A percentile compares a stretch with the other conserved stretches of the same genome.
phyloP scores from a whole-genome alignment of 2,797 vertebrate genomes.

The Tokudaia muenninki region DNA sequence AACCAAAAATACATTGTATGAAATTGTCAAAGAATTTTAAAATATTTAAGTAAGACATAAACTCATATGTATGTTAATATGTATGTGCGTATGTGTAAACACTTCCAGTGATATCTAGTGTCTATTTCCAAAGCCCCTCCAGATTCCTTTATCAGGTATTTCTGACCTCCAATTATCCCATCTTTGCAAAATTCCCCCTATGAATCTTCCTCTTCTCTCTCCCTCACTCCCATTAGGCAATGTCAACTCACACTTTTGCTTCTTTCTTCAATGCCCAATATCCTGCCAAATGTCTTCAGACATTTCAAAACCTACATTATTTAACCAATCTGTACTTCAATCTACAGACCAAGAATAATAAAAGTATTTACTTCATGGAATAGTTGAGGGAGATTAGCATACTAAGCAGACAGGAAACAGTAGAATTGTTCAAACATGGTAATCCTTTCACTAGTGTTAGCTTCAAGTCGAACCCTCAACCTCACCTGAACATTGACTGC shows the following conservation, averaged over 20 bases:
- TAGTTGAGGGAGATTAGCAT: neutral
- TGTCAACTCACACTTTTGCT: neutral
- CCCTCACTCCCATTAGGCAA: fast-evolving
- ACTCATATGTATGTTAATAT: neutral
- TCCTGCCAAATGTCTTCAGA: neutral
- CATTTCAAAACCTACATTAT: neutral
- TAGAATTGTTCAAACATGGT: neutral
- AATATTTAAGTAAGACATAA: neutral
- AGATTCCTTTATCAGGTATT: neutral
- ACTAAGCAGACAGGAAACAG: neutral
- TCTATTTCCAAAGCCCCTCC: neutral
- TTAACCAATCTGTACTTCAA: neutral
- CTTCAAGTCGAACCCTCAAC: neutral
- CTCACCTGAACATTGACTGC: neutral
- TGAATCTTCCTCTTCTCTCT: too few relatives aligned
- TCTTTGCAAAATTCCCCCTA: fast-evolving
- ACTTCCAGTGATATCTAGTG: neutral
- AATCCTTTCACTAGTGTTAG: neutral
- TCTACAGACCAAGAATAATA: neutral
- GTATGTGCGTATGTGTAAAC: neutral
- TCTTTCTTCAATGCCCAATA: neutral
- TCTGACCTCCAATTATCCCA: neutral
- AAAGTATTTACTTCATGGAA: neutral
- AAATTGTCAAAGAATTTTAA: neutral
- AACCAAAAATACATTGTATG: neutral